Base-by-base conservation (phyloP, 2,113 vertebrate genomes). In the Notothenia coriiceps region DNA sequence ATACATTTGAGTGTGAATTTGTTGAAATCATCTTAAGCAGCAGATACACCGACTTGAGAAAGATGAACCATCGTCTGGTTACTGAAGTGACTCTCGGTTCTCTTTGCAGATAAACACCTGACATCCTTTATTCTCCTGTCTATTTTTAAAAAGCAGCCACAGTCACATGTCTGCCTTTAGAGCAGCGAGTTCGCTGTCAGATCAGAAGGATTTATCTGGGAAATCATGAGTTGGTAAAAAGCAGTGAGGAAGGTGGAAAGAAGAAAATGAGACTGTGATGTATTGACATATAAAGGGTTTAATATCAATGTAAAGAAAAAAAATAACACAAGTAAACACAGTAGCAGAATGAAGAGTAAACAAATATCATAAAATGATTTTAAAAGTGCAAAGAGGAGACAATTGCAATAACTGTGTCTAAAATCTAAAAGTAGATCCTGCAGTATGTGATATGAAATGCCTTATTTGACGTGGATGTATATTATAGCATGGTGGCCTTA, bases 1-100 rank as follows among this genome's bases (percentile, higher is more conserved):
- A 40, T 40, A 40, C 17, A 33, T 10, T 52, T 8, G 13, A n/a
- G 54, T 13, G 22, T 57, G 10, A 10, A 50, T 55, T 18, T 71
- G 35, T 33, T 22, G 60, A 25, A 46, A 47, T 55, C 52, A 54
- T 61, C 69, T 55, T 57, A 56, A 64, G 49, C 35, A 75, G 70
- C 59, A 50, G 67, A 70, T 51, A 74, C 73, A 46, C 60, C 18
- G 60, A 66, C 70, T 33, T 0, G 55, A 55, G 40, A 44, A 56
- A 71, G 40, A 66, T 49, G 59, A 83, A 73, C 62, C 20, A n/a
- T 33, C 67, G 43, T 61, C 20, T 46, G 13, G 54, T 63, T 67
- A 62, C 60, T 63, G 40, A 51, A 22, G 35, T 44, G 47, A 54
- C 65, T 51, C 59, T 29, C 3, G 1, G 44, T 9, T 67, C 49